phyloP scores from a whole-genome alignment of 1,140 invertebrate genomes.

The Drosophila obscura region DNA sequence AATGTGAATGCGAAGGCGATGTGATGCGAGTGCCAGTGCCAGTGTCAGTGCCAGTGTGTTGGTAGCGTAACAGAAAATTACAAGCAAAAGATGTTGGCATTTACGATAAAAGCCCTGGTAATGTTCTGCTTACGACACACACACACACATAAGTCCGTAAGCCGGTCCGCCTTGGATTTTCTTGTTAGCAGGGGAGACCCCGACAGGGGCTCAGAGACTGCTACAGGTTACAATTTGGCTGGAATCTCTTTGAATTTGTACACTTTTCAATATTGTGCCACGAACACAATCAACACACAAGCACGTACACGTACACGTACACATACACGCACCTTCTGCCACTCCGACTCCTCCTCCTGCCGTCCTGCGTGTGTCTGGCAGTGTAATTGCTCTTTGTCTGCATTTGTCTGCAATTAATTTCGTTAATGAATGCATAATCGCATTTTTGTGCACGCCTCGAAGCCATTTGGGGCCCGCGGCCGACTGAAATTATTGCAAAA shows the following conservation, averaged over 20 bases:
- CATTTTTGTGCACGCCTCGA: conserved; percentile 78
- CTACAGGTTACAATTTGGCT: conserved; percentile 30
- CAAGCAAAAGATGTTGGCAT: conserved; percentile 80
- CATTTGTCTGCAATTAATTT: conserved; percentile 80
- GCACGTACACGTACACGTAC: conserved; percentile 42
- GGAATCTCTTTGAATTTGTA: conserved; percentile 21
- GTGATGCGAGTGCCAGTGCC: too few relatives aligned
- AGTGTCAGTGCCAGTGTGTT: conserved; percentile 48
- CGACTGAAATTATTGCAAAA: conserved; percentile 64
- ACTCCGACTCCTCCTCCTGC: not conserved
- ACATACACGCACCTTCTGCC: conserved; percentile 23
- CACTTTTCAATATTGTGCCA: conserved; percentile 38
- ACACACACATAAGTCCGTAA: conserved; percentile 43
- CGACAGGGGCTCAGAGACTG: conserved; percentile 8
- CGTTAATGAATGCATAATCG: conserved; percentile 81
- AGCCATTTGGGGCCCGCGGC: conserved; percentile 63
- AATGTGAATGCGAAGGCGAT: conserved; percentile 63
- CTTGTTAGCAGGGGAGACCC: conserved; percentile 26
- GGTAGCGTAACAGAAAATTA: conserved; percentile 77
- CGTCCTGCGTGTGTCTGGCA: conserved; percentile 8
- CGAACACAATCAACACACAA: conserved; percentile 12
- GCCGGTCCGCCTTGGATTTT: conserved; percentile 40
- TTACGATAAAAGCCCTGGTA: conserved; percentile 81
- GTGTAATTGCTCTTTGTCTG: conserved; percentile 51
- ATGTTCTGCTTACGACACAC: conserved; percentile 73